Evolutionary conservation across 2,113 vertebrate species (phyloP).

Genomic region (Mastomys coucha): DNA sequence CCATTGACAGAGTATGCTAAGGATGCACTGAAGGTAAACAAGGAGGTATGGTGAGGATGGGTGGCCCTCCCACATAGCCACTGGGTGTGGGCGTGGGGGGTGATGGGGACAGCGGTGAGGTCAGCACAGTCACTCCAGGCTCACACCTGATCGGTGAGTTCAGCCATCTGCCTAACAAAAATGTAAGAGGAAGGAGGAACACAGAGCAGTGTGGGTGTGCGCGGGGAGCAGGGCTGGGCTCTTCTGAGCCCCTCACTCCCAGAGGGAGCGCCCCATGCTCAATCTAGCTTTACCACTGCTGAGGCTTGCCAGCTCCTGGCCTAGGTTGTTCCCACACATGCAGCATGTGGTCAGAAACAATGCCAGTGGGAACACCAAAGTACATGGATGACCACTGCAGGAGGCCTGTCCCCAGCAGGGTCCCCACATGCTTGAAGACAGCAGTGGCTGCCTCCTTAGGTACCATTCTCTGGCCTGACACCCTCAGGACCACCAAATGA

Average conservation of each 20-base stretch:
- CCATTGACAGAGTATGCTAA: neutral
- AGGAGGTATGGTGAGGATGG: neutral
- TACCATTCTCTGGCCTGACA: neutral
- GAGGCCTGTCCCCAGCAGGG: neutral
- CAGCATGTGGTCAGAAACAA: neutral
- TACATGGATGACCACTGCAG: neutral
- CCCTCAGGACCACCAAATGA: neutral
- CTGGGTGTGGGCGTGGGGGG: too few species aligned
- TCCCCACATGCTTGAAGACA: neutral
- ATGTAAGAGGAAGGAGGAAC: neutral
- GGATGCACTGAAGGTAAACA: too few species aligned
- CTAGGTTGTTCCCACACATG: neutral
- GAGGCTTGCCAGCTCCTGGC: neutral
- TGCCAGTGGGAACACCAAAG: neutral
- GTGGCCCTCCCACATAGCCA: neutral
- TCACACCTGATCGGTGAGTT: neutral
- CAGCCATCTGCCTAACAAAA: neutral
- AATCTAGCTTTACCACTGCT: neutral
- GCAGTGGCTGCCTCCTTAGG: neutral
- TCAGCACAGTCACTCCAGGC: neutral
- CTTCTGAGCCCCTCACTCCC: neutral
- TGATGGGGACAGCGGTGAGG: neutral
- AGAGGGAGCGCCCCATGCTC: rapidly evolving
- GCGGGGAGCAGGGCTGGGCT: neutral
- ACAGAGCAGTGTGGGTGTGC: rapidly evolving